Base-by-base conservation (phyloP, 2,113 vertebrate genomes). In the Myotis yumanensis region DNA sequence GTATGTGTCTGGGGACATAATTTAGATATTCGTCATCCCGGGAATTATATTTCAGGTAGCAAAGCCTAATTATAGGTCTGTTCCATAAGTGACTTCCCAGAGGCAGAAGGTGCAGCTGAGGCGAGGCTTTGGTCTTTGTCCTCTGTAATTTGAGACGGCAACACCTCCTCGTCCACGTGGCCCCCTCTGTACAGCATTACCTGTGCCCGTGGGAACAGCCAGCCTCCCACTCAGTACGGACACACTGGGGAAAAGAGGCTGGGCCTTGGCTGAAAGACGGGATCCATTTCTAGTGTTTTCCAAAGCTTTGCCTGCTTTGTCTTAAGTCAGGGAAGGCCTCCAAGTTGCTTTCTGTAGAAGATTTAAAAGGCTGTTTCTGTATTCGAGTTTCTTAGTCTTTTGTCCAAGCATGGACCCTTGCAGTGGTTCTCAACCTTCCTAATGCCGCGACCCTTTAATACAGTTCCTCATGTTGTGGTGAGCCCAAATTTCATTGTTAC, bases 41-140 rank as follows among this genome's bases (percentile, higher is more conserved):
- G 80, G 96, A 94, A 96, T 97, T 87, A 64, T 37, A 80, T 76
- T 83, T 96, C 97, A 97, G 98, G 97, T 96, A 96, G 96, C 85
- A 97, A 88, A 92, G 92, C 96, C 90, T 97, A 95, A 90, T 93
- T 90, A 97, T 94, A 17, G 15, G n/a, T 73, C 89, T 94, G 15
- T 89, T 93, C n/a, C 2, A 4, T 14, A 87, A 43, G 32, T 92
- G 90, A 93, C 89, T 94, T 95, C 64, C 81, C 62, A 62, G 91
- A 52, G 46, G 97, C 96, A 97, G 87, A 97, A 97, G 96, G 92
- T 75, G 84, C 85, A 93, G 96, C 95, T 89, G 97, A 97, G 95
- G 91, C 59, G 90, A 84, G 48, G 11, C 25, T 85, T 86, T 76
- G 83, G 69, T 59, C 93, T 86, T 96, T 75, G 43, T 89, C 89